phyloP scores from a whole-genome alignment of 2,113 vertebrate genomes.

The Antechinus stuartii region DNA sequence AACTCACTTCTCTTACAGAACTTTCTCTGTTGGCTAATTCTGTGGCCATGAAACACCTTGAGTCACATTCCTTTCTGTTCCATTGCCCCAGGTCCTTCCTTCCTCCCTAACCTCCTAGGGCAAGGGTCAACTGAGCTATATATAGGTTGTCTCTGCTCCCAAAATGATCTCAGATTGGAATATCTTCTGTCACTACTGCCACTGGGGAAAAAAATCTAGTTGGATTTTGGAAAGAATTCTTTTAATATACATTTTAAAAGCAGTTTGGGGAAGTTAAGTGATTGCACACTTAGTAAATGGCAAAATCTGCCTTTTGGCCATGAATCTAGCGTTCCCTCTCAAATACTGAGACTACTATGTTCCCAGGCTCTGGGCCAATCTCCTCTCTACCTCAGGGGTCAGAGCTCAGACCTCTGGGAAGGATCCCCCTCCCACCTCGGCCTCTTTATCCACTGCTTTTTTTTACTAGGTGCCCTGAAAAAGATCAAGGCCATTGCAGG shows the following conservation, averaged over 20 bases:
- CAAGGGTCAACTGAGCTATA: background rate
- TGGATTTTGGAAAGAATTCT: background rate
- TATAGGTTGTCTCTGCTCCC: background rate
- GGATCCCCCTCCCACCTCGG: background rate
- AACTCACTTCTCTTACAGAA: background rate
- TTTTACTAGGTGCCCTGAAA: constrained; percentile 75
- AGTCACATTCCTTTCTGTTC: background rate
- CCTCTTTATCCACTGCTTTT: background rate
- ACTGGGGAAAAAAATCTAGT: background rate
- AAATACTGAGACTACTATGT: background rate
- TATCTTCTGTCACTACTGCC: background rate
- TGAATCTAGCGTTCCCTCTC: background rate
- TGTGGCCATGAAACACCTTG: background rate
- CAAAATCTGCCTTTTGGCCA: background rate
- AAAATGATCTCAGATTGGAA: background rate
- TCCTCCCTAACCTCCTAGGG: background rate
- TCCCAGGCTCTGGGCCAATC: background rate
- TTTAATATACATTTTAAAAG: background rate
- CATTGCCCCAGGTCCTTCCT: background rate
- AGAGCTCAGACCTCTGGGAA: background rate
- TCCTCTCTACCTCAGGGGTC: background rate
- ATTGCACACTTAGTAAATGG: background rate
- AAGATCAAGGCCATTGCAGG: constrained; percentile 87
- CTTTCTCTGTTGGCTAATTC: background rate
- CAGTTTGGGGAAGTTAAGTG: background rate